A percentile compares a stretch with the other conserved stretches of the same genome.
Conservation (phyloP, 2,797 vertebrate species). For the Silurus aristotelis region DNA sequence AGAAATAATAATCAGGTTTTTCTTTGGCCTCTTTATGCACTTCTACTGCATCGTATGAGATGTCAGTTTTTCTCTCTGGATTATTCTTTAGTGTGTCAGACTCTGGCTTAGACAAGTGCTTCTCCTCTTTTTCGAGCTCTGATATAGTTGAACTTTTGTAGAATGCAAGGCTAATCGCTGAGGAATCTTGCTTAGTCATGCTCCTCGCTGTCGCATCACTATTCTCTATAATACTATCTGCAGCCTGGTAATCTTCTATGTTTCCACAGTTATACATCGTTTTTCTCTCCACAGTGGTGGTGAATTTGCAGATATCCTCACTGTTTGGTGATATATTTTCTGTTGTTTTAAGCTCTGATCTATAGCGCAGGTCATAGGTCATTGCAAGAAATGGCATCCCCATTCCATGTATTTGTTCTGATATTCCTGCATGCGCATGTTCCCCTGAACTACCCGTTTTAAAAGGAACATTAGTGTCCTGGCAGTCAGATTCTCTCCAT, state of each 20-base stretch:
- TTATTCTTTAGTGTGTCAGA: constrained; percentile 25
- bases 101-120: constrained; percentile 21
- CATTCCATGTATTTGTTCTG: neutral
- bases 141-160: constrained; percentile 2
- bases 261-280: constrained; percentile 4
- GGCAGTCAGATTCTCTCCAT: constrained; percentile 15
- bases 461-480: neutral
- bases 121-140: constrained; percentile 30
- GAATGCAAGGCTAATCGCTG: neutral
- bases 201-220: neutral
- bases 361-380: neutral
- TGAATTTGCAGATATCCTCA: neutral
- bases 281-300: neutral
- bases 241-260: neutral
- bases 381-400: neutral
- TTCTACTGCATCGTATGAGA: constrained; percentile 27
- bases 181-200: neutral
- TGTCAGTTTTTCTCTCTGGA: constrained; percentile 1
- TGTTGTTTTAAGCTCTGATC: neutral
- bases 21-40: constrained; percentile 8
- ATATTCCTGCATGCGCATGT: constrained; percentile 6
- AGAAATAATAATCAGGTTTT: neutral
- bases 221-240: neutral
- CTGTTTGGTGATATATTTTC: neutral
- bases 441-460: constrained; percentile 14